These are phyloP conservation scores for Periphyllus acericola DNA, from an alignment of 2,888 invertebrate species.

Conservation along the genomic window DNA sequence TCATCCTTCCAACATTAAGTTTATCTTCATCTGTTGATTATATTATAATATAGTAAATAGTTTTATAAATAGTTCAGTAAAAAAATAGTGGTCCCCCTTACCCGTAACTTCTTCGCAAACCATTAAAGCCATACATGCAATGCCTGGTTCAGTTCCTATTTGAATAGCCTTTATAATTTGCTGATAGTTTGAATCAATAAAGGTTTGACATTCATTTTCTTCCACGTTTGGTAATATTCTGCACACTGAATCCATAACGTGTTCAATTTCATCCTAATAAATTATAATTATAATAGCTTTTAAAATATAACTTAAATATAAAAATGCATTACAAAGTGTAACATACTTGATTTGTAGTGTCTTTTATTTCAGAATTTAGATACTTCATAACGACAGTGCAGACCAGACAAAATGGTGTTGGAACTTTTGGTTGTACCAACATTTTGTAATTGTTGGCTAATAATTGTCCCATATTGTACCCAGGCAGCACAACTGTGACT, in stretches of 20 bases:
- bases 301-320: not conserved
- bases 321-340: not conserved
- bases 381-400: conserved; percentile 50
- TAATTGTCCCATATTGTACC: conserved; percentile 37
- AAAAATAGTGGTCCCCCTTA: not conserved
- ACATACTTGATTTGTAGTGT: conserved; percentile 45
- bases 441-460: conserved; percentile 40
- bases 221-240: conserved; percentile 30
- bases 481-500: conserved; percentile 32
- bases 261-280: conserved; percentile 19
- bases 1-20: not conserved
- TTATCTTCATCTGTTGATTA: not conserved
- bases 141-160: conserved; percentile 36
- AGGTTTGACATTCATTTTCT: conserved; percentile 38
- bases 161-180: conserved; percentile 1
- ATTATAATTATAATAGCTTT: not conserved
- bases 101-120: conserved; percentile 13
- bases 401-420: conserved; percentile 29
- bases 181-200: conserved; percentile 10
- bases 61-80: not conserved
- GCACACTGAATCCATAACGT: conserved; percentile 12
- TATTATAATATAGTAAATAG: not conserved
- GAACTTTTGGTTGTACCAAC: conserved; percentile 36
- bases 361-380: conserved; percentile 3
- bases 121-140: conserved; percentile 39